Evolutionary conservation across 2,888 invertebrate species (phyloP).

Genomic region (Ypsolopha scabrella): DNA sequence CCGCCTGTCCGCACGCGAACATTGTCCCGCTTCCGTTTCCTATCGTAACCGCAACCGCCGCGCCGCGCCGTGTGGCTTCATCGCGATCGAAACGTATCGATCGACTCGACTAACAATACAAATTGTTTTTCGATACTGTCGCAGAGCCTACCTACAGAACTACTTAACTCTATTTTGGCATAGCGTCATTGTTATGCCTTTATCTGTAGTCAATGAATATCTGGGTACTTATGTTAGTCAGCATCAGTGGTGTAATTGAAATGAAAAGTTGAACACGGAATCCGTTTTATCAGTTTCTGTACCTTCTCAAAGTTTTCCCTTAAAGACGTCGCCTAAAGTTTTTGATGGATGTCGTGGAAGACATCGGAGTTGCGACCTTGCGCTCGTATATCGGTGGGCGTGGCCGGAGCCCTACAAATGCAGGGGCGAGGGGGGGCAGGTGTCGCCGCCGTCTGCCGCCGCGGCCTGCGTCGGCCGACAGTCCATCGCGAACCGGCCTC

Average conservation of each 20-base stretch:
- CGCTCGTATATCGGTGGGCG: slow-evolving; percentile 3
- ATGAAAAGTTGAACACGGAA: neutral
- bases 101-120: neutral
- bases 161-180: neutral
- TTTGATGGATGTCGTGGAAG: slow-evolving; percentile 16
- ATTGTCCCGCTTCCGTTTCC: slow-evolving; percentile 50
- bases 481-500: slow-evolving; percentile 22
- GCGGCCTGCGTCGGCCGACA: slow-evolving; percentile 25
- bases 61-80: slow-evolving; percentile 19
- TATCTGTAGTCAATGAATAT: too few species aligned
- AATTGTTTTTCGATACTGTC: neutral
- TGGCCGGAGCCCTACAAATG: slow-evolving; percentile 59
- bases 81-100: neutral
- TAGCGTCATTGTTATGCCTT: too few species aligned
- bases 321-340: neutral
- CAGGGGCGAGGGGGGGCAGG: slow-evolving; percentile 35
- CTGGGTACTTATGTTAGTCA: neutral
- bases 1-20: slow-evolving; percentile 38
- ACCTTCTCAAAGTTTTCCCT: neutral
- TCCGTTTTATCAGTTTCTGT: neutral
- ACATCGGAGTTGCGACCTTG: slow-evolving; percentile 12
- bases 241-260: neutral
- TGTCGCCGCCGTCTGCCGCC: slow-evolving; percentile 27
- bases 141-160: neutral
- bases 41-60: slow-evolving; percentile 29